Conservation (phyloP, 2,888 invertebrate species). For the Lucinisca nassula region DNA sequence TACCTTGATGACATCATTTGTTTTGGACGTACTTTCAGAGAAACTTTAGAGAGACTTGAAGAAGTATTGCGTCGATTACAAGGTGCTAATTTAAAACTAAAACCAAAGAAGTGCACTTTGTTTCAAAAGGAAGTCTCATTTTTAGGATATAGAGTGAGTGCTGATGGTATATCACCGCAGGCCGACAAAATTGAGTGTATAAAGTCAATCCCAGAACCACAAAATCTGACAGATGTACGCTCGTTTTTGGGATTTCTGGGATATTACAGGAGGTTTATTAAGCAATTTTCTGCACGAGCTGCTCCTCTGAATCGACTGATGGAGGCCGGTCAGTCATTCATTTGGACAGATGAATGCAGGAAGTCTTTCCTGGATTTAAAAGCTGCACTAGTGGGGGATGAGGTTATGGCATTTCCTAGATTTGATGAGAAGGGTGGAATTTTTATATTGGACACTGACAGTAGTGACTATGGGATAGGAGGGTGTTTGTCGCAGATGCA, state of each 20-base stretch:
- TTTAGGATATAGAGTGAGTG: slow-evolving; percentile 53
- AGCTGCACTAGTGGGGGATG: too few species aligned
- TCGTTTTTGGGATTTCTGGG: slow-evolving; percentile 48
- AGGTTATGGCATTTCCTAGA: too few species aligned
- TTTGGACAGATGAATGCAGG: too few species aligned
- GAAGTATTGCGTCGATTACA: slow-evolving; percentile 51
- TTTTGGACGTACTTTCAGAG: slow-evolving; percentile 43
- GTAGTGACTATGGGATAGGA: slow-evolving; percentile 67
- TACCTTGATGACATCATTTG: slow-evolving; percentile 71
- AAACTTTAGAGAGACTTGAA: slow-evolving; percentile 47
- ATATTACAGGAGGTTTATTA: slow-evolving; percentile 50
- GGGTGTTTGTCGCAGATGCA: slow-evolving; percentile 65
- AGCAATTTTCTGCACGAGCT: slow-evolving; percentile 13
- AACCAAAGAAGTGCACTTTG: slow-evolving; percentile 62
- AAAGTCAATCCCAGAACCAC: slow-evolving; percentile 26
- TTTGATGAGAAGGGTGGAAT: slow-evolving; percentile 39
- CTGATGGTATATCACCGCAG: slow-evolving; percentile 45
- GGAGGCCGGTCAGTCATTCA: too few species aligned
- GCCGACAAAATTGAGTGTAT: slow-evolving; percentile 47
- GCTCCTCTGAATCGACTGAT: too few species aligned
- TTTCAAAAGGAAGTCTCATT: slow-evolving; percentile 32
- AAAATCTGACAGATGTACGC: slow-evolving; percentile 35
- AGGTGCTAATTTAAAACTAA: slow-evolving; percentile 49
- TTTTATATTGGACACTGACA: slow-evolving; percentile 71
- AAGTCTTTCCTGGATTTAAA: too few species aligned